Evolutionary conservation across 2,113 vertebrate genomes (phyloP), one percentile per base, ranked within the genome.

Genomic region (Seriola rivoliana): DNA sequence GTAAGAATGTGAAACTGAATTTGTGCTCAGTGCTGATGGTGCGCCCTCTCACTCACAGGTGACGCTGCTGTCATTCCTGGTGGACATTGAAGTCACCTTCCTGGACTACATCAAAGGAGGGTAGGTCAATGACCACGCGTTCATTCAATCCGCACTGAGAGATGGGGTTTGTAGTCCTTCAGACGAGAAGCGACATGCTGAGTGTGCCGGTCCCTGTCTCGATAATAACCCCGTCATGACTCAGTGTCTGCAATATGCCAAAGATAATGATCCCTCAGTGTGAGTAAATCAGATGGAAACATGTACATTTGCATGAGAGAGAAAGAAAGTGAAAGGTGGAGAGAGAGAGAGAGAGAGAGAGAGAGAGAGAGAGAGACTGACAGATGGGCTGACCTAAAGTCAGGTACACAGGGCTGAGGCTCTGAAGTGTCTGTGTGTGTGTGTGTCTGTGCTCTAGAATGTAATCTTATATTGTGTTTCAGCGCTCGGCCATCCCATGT

Each of bases 41-140:
- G 29, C 29, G 21, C 50, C 32, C 29, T 14, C 13, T 93, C 92
- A 62, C 71, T 92, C 87, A 71, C 92, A 99, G 98, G 98, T 99
- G 82, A 99, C 98, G 1, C 96, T 99, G 94, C 96, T 99, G 85
- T 99, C 98, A 55, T 99, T 99, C 93, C 95, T 98, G 72, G 96
- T 99, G 91, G 97, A 99, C 95, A 97, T 96, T 67, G 98, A 99
- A 94, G 97, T 97, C 94, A 99, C 98, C 90, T 99, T 99, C 93
- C 95, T 99, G 90, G 98, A 99, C 96, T 99, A 97, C 93, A 99
- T 99, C 93, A 99, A 99, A 95, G 98, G 98, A 94, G 98, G 98
- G 98, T 99, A 93, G 96, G 98, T 96, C 60, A 44, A 55, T 36
- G 75, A 72, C 4, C 19, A 8, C 1, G 0, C 38, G 14, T 71